Base-by-base conservation (phyloP, 2,888 invertebrate genomes). In the Tipula unca region DNA sequence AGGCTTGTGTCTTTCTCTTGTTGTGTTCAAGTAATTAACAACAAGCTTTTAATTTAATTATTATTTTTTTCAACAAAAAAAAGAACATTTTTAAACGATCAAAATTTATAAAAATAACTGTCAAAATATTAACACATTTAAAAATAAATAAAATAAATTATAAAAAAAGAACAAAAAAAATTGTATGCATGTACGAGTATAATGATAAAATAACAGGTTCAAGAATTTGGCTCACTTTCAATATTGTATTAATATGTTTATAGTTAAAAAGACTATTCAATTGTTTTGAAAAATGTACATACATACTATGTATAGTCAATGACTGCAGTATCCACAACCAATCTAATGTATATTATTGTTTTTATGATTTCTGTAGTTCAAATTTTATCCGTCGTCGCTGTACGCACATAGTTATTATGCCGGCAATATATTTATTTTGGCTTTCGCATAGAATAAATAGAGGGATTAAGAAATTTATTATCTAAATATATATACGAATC, bases 101-200 rank as follows among this genome's bases (percentile, higher is more conserved):
- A 69, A 25, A 69, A 69, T 69, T 25, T 25, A 25, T 69, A 69
- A 69, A 69, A 69, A 69, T 69, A 69, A 25, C 8, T 69, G 69
- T 69, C 69, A 69, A 69, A 69, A 69, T 25, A 69, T 69, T 69
- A 69, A 69, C 69, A 69, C 69, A 69, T 69, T 69, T 69, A 69
- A 25, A 69, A 69, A 69, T 69, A 69, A 69, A 69, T 69, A 25
- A 69, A 25, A 5, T 17, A 48, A 48, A 48, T n/a, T n/a, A n/a
- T n/a, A n/a, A n/a, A n/a, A 48, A 42, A 54, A 17, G 17, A 6
- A 54, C 1, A 54, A 54, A 54, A 17, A 48, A 4, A 54, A 54
- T 25, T 69, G 13, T 1, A 69, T n/a, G n/a, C n/a, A n/a, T n/a
- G n/a, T n/a, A n/a, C n/a, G n/a, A n/a, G n/a, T 69, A 69, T 25